Conservation (phyloP, 2,797 vertebrate genomes). For the Lemur catta region DNA sequence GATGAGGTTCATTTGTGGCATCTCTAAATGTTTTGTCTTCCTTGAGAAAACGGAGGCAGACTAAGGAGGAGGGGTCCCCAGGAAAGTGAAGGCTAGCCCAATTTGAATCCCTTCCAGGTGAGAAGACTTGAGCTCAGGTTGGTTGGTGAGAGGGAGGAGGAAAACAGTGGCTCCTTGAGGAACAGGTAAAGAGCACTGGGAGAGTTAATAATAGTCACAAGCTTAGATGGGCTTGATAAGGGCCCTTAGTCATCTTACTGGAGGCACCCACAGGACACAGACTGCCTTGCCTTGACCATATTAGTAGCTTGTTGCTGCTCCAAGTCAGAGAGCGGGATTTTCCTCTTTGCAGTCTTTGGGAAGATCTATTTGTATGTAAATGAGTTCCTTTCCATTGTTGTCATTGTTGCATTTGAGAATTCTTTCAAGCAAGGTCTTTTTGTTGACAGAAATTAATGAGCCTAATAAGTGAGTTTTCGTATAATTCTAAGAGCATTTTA, state of each 20-base stretch:
- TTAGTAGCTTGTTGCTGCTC: neutral
- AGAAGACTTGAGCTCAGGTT: neutral
- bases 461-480: neutral
- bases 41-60: slow-evolving; percentile 30
- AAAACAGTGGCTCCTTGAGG: neutral
- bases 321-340: slow-evolving; percentile 47
- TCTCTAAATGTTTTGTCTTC: slow-evolving; percentile 31
- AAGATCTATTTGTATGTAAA: slow-evolving; percentile 51
- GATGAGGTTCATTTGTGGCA: neutral
- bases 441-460: slow-evolving; percentile 27
- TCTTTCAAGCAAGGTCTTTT: slow-evolving; percentile 27
- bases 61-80: neutral
- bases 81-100: neutral
- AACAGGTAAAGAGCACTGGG: neutral
- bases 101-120: neutral
- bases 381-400: neutral
- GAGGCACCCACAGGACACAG: neutral
- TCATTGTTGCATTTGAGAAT: slow-evolving; percentile 19
- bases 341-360: slow-evolving; percentile 38
- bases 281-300: neutral
- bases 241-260: slow-evolving; percentile 26
- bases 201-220: neutral
- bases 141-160: neutral
- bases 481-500: neutral
- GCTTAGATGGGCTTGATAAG: neutral